Percentiles rank a stretch among this genome's conserved stretches.
Conservation (phyloP, 2,888 invertebrate genomes). For the Trimorus sp. region DNA sequence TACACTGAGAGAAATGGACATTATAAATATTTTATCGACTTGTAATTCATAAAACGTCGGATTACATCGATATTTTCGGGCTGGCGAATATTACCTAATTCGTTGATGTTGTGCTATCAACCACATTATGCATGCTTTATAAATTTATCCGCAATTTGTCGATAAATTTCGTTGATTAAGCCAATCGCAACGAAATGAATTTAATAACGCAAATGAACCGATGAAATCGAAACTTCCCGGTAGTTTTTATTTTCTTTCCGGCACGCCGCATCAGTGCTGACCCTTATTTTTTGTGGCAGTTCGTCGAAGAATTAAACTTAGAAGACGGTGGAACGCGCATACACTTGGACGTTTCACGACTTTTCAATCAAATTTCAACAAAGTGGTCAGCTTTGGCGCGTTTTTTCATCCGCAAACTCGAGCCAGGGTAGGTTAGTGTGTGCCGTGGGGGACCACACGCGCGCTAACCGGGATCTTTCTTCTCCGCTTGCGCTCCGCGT, state of each 20-base stretch:
- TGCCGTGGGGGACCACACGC: constrained; percentile 80
- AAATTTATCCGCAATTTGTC: too few relatives aligned
- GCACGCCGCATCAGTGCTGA: too few relatives aligned
- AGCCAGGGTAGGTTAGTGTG: constrained; percentile 43
- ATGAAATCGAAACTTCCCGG: too few relatives aligned
- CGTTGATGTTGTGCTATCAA: background rate
- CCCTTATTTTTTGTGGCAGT: background rate
- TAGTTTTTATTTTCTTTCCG: too few relatives aligned
- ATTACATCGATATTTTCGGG: too few relatives aligned
- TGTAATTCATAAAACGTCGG: too few relatives aligned
- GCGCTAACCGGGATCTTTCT: constrained; percentile 74
- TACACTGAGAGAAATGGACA: too few relatives aligned
- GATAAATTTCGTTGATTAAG: too few relatives aligned
- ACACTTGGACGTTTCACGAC: constrained; percentile 18
- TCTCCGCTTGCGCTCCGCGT: constrained; percentile 67
- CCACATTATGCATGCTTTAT: too few relatives aligned
- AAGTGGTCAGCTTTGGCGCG: constrained; percentile 30
- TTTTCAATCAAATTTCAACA: constrained; percentile 46
- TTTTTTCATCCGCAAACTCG: constrained; percentile 44
- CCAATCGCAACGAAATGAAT: too few relatives aligned
- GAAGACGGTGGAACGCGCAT: background rate
- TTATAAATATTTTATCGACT: background rate
- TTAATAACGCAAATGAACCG: too few relatives aligned
- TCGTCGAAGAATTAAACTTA: constrained; percentile 7
- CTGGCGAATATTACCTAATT: background rate